These are phyloP conservation scores for Hedychridium roseum DNA, from an alignment of 2,888 invertebrate species.

Conservation along the genomic window DNA sequence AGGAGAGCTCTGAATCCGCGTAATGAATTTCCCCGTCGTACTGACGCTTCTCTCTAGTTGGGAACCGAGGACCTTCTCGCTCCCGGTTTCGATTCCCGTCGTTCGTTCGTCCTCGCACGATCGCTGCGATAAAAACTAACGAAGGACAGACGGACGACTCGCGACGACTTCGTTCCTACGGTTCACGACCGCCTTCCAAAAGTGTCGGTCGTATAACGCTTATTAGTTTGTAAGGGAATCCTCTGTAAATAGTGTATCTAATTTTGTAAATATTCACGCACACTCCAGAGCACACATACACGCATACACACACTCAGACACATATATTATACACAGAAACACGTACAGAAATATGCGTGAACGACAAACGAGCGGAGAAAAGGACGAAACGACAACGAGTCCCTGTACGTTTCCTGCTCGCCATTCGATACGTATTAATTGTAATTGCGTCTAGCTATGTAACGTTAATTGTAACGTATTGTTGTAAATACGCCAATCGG, in stretches of 20 bases:
- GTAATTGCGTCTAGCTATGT: conserved; percentile 30
- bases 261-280: conserved; percentile 53
- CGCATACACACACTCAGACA: conserved; percentile 17
- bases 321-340: too few relatives aligned
- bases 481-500: conserved; percentile 48
- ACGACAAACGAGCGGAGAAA: too few relatives aligned
- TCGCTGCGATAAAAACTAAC: conserved; percentile 2
- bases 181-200: conserved; percentile 46
- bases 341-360: too few relatives aligned
- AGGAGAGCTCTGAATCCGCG: conserved; percentile 18
- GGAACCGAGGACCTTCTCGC: conserved; percentile 5
- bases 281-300: conserved; percentile 33
- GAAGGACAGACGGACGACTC: too few relatives aligned
- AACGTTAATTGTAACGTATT: conserved; percentile 39
- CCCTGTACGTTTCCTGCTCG: too few relatives aligned
- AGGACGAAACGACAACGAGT: too few relatives aligned
- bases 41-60: conserved; percentile 23
- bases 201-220: conserved; percentile 58
- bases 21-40: conserved; percentile 21
- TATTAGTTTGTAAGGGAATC: conserved; percentile 58
- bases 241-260: conserved; percentile 61
- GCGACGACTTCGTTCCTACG: conserved; percentile 58
- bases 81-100: conserved; percentile 28
- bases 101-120: conserved; percentile 30
- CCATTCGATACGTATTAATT: conserved; percentile 21